These are phyloP conservation scores for Yoshiicerus persimilis DNA, from an alignment of 1,140 invertebrate genomes.

Conservation along the genomic window DNA sequence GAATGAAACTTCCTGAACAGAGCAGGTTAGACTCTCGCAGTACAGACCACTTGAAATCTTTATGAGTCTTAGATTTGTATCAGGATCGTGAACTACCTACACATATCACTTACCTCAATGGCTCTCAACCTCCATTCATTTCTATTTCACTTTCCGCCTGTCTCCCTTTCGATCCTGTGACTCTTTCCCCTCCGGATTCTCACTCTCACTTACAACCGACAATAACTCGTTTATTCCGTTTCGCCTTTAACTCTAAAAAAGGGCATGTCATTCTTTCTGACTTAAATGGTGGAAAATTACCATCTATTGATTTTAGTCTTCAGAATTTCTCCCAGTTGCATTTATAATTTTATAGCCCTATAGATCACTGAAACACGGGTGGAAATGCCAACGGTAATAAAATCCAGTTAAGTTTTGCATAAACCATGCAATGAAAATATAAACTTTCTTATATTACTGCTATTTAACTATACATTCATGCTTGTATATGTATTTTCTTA, in stretches of 20 bases:
- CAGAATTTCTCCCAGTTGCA: background rate
- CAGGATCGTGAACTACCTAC: conserved; percentile 24
- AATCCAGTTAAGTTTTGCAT: background rate
- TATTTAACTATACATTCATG: background rate
- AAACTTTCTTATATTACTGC: background rate
- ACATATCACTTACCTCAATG: conserved; percentile 28
- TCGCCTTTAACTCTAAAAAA: background rate
- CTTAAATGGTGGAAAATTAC: conserved; percentile 14
- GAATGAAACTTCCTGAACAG: background rate
- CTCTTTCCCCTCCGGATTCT: background rate
- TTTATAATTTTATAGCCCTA: background rate
- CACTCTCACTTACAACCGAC: conserved; percentile 6
- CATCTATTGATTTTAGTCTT: background rate
- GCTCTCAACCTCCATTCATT: conserved; percentile 8
- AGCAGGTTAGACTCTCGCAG: background rate
- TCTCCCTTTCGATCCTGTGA: conserved; percentile 1
- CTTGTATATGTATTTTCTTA: no score
- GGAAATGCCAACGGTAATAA: background rate
- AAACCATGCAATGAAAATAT: background rate
- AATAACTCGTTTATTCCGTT: conserved; percentile 13
- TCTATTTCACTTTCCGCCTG: conserved; percentile 25
- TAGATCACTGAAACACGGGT: background rate
- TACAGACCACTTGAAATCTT: conserved; percentile 17
- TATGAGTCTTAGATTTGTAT: conserved; percentile 29
- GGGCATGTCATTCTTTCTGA: conserved; percentile 8